Percentiles rank a stretch among this genome's conserved stretches.
Evolutionary conservation across 2,113 vertebrate genomes (phyloP).

Genomic region (Gulo gulo): DNA sequence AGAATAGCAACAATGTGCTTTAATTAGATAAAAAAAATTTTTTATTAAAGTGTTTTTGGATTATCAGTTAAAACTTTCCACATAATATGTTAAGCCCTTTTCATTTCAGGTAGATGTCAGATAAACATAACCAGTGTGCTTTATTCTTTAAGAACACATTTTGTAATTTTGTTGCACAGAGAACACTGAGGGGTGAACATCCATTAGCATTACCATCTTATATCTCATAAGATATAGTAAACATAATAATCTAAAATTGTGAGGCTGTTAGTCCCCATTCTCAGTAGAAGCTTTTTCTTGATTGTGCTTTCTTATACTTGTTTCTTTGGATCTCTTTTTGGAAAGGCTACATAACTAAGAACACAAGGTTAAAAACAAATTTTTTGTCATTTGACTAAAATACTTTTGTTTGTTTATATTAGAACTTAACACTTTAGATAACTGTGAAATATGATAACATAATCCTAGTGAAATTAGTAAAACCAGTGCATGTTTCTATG

Average conservation of each 20-base stretch:
- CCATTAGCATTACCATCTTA: constrained; percentile 29
- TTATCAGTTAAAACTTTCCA: constrained; percentile 59
- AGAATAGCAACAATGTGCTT: constrained; percentile 15
- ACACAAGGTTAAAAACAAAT: neutral
- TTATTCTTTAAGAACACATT: constrained; percentile 51
- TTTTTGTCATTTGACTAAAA: neutral
- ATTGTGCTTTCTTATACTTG: neutral
- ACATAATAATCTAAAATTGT: neutral
- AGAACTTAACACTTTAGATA: neutral
- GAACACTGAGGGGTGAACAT: neutral
- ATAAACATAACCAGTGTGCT: constrained; percentile 44
- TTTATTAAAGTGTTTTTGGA: constrained; percentile 44
- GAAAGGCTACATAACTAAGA: constrained; percentile 8
- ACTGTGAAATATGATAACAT: neutral
- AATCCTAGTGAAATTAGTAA: neutral
- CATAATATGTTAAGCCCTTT: constrained; percentile 55
- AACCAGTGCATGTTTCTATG: neutral
- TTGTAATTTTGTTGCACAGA: constrained; percentile 18
- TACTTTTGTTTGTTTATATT: neutral
- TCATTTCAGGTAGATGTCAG: constrained; percentile 46
- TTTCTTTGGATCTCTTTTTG: neutral
- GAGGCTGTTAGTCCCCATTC: neutral
- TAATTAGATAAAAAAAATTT: constrained; percentile 33
- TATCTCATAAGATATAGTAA: constrained; percentile 32
- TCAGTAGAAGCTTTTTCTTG: neutral